phyloP scores from a whole-genome alignment of 2,797 vertebrate species.

The Schizopygopsis malacanthus region DNA sequence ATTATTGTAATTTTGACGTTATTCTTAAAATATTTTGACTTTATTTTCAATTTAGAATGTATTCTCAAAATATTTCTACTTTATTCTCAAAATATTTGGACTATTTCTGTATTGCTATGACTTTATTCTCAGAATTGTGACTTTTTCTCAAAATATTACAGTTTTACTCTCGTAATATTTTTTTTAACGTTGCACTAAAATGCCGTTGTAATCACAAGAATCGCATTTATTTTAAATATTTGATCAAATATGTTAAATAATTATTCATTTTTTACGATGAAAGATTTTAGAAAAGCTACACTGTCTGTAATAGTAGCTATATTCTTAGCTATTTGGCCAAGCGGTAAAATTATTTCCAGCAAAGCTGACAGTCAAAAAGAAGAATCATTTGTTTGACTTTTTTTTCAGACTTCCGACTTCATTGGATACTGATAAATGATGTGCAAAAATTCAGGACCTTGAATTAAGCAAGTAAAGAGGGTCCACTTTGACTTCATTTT shows the following conservation, averaged over 20 bases:
- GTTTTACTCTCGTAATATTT: too few species aligned
- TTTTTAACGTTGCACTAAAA: too few species aligned
- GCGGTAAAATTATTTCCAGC: background rate
- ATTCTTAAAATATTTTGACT: too few species aligned
- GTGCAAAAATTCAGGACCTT: background rate
- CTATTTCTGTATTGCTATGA: too few species aligned
- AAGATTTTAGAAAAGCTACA: background rate
- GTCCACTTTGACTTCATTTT: slow-evolving; percentile 9
- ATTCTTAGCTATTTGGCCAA: background rate
- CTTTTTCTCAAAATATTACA: too few species aligned
- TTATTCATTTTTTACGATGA: background rate
- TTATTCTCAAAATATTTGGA: too few species aligned
- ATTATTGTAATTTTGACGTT: too few species aligned
- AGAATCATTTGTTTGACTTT: background rate
- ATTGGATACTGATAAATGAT: background rate
- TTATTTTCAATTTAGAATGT: too few species aligned
- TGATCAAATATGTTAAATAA: background rate
- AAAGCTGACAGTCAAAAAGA: background rate
- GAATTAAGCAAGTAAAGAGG: background rate
- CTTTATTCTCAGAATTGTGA: too few species aligned
- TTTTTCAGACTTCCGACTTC: background rate
- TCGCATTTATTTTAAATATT: background rate
- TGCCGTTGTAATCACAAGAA: too few species aligned
- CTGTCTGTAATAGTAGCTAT: background rate
- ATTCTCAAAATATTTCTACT: too few species aligned